Evolutionary conservation across 2,113 vertebrate genomes (phyloP).

Genomic region (Scartelaos histophorus): DNA sequence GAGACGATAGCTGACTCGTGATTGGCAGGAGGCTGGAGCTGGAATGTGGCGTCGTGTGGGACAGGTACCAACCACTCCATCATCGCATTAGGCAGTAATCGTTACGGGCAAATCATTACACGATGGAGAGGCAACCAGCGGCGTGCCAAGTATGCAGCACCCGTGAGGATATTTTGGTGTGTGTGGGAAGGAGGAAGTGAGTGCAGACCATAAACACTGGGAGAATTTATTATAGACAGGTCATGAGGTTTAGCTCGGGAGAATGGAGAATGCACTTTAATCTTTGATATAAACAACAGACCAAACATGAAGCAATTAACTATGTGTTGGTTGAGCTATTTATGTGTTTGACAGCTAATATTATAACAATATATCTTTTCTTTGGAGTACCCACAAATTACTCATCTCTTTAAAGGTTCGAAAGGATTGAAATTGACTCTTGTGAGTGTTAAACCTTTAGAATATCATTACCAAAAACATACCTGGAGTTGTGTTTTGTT

Average conservation of each 20-base stretch:
- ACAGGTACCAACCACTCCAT: constrained; percentile 52
- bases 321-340: not conserved
- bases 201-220: constrained; percentile 8
- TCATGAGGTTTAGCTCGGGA: constrained; percentile 4
- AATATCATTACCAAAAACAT: no score
- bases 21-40: constrained; percentile 56
- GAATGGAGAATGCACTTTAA: constrained; percentile 11
- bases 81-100: constrained; percentile 51
- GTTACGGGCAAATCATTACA: constrained; percentile 69
- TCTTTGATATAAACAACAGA: constrained; percentile 2
- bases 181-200: constrained; percentile 7
- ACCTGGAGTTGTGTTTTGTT: no score
- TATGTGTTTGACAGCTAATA: not conserved
- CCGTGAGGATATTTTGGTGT: not conserved
- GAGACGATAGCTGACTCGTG: constrained; percentile 29
- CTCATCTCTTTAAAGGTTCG: no score
- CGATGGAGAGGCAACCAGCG: constrained; percentile 38
- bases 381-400: no score
- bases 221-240: constrained; percentile 14
- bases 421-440: no score
- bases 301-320: not conserved
- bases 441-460: no score
- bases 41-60: constrained; percentile 53
- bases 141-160: constrained; percentile 41
- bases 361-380: not conserved